Conservation (phyloP, 30 jellyfish, hydroid and myxozoan species). For the Nemopilema nomurai region DNA sequence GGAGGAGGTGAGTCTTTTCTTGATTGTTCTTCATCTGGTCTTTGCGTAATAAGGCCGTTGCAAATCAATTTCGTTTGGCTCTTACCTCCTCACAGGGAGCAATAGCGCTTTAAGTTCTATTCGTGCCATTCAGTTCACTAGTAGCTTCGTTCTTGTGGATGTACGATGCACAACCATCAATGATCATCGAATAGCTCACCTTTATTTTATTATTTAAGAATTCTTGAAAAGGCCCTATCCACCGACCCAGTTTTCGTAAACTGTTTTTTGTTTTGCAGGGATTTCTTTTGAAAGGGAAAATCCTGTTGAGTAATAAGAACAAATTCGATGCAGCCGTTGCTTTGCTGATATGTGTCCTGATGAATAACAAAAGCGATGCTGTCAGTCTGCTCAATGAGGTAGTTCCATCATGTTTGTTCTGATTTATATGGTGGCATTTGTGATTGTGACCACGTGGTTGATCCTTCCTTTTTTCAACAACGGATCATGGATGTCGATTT, state of each 20-base stretch:
- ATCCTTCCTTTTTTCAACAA: not conserved
- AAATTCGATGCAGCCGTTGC: slow-evolving; percentile 30
- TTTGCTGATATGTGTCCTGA: not conserved
- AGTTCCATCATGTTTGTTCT: not conserved
- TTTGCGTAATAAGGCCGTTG: too few species aligned
- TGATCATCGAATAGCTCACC: not conserved
- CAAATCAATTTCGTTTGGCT: too few species aligned
- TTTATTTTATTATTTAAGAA: not conserved
- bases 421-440: not conserved
- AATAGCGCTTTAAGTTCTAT: too few species aligned
- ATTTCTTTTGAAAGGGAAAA: not conserved
- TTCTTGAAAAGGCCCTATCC: not conserved
- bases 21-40: too few species aligned
- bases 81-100: too few species aligned
- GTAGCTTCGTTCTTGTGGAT: too few species aligned
- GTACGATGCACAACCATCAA: too few species aligned
- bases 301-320: slow-evolving; percentile 1
- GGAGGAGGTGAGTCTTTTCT: not conserved
- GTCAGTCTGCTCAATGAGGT: slow-evolving; percentile 11
- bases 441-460: not conserved
- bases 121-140: too few species aligned
- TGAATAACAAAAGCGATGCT: not conserved
- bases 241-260: not conserved
- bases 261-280: not conserved
- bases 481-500: too few species aligned